These are phyloP conservation scores for Sebastes trivittatus DNA, from an alignment of 2,797 vertebrate species.

Conservation along the genomic window DNA sequence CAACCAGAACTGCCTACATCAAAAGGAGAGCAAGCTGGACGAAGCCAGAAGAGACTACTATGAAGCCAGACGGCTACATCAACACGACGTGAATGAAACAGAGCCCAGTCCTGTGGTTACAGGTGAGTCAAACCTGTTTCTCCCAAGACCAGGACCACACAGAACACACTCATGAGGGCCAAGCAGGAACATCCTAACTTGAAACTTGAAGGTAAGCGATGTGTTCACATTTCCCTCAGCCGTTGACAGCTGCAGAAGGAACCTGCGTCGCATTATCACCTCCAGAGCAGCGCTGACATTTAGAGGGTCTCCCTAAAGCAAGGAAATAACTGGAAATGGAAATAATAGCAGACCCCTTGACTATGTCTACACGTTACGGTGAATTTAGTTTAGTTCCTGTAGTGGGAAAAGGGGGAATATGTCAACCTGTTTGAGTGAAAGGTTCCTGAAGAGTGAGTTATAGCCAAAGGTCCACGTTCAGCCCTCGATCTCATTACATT, in stretches of 20 bases:
- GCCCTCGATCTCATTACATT: slow-evolving; percentile 70
- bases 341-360: neutral
- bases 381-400: neutral
- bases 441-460: slow-evolving; percentile 39
- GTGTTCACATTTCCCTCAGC: neutral
- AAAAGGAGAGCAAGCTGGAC: neutral
- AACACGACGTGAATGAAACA: neutral
- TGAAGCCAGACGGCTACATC: neutral
- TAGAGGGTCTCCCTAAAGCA: neutral
- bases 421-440: slow-evolving; percentile 38
- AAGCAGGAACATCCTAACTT: neutral
- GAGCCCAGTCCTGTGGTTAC: neutral
- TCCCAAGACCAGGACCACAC: neutral
- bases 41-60: neutral
- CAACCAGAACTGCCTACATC: neutral
- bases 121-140: neutral
- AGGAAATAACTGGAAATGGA: neutral
- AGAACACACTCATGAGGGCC: neutral
- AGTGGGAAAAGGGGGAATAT: neutral
- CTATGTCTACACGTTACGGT: neutral
- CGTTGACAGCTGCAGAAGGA: neutral
- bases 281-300: neutral
- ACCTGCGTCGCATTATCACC: neutral
- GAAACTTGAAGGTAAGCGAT: neutral
- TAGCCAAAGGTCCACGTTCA: slow-evolving; percentile 13